These are phyloP conservation scores for Trematocara variabile DNA, from an alignment of 2,113 vertebrate genomes.

Conservation along the genomic window DNA sequence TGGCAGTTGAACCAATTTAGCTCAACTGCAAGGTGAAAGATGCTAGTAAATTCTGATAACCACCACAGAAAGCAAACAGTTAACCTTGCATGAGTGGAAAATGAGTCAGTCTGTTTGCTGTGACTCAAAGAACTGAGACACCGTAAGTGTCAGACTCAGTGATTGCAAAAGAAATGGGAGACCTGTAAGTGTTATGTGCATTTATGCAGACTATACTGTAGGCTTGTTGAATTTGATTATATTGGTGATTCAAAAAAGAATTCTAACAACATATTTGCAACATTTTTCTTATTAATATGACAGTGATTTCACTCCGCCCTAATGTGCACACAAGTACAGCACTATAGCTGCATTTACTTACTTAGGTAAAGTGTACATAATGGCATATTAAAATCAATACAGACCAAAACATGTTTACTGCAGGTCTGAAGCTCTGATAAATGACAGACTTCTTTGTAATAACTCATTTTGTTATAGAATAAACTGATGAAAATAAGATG, in stretches of 20 bases:
- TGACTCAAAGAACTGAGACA: neutral
- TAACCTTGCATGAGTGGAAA: neutral
- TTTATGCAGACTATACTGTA: neutral
- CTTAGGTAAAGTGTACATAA: neutral
- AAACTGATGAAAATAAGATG: neutral
- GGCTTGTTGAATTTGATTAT: neutral
- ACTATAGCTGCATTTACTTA: neutral
- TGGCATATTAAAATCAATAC: slow-evolving; percentile 4
- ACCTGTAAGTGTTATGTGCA: neutral
- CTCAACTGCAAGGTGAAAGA: neutral
- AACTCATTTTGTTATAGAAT: slow-evolving; percentile 17
- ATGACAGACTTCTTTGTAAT: slow-evolving; percentile 21
- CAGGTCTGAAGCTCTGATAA: slow-evolving; percentile 48
- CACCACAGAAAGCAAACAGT: neutral
- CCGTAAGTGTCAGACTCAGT: neutral
- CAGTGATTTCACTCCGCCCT: neutral
- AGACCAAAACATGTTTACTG: slow-evolving; percentile 30
- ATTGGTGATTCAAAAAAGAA: neutral
- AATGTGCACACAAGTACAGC: neutral
- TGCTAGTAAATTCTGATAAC: neutral
- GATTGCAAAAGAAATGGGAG: neutral
- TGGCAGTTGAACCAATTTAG: neutral
- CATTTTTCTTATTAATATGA: neutral
- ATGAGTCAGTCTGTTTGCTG: neutral
- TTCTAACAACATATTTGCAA: neutral